Percentiles rank a stretch among this genome's conserved stretches.
These are phyloP conservation scores for Paraplagusia blochii DNA, from an alignment of 2,113 vertebrate species.

Conservation along the genomic window DNA sequence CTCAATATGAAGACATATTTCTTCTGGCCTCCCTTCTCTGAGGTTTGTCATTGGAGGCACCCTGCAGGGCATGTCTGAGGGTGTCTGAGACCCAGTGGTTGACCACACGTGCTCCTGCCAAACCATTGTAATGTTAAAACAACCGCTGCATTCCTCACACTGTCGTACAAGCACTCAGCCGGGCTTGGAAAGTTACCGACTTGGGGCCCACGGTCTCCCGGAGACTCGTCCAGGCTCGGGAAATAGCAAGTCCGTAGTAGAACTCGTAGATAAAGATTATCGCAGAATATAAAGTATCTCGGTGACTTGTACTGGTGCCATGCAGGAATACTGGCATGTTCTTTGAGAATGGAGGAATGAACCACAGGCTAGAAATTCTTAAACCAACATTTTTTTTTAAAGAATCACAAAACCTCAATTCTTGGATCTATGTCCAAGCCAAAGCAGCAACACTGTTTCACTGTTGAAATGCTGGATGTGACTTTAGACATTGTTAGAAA, in stretches of 20 bases:
- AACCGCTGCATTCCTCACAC: conserved; percentile 67
- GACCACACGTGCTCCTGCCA: conserved; percentile 57
- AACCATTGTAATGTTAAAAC: conserved; percentile 70
- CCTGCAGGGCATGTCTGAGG: conserved; percentile 52
- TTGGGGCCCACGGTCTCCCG: conserved; percentile 41
- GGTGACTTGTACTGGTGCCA: not conserved
- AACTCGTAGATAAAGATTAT: conserved; percentile 31
- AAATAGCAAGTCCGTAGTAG: conserved; percentile 13
- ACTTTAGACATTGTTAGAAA: not conserved
- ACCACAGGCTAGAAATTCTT: conserved; percentile 12
- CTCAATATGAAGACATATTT: conserved; percentile 21
- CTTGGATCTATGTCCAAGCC: conserved; percentile 4
- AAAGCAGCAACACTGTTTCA: not conserved
- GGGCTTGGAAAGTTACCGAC: conserved; percentile 61
- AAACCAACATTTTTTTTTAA: conserved; percentile 14
- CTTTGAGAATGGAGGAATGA: too few species aligned
- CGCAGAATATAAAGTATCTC: conserved; percentile 18
- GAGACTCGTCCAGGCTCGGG: conserved; percentile 37
- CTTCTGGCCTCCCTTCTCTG: conserved; percentile 26
- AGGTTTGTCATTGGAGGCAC: conserved; percentile 33
- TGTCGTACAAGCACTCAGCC: conserved; percentile 44
- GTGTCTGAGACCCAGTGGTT: conserved; percentile 46
- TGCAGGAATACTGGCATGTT: conserved; percentile 2
- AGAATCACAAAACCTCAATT: not conserved
- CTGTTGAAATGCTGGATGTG: not conserved